phyloP scores from a whole-genome alignment of 2,797 vertebrate species.

The Hoplostethus mediterraneus region DNA sequence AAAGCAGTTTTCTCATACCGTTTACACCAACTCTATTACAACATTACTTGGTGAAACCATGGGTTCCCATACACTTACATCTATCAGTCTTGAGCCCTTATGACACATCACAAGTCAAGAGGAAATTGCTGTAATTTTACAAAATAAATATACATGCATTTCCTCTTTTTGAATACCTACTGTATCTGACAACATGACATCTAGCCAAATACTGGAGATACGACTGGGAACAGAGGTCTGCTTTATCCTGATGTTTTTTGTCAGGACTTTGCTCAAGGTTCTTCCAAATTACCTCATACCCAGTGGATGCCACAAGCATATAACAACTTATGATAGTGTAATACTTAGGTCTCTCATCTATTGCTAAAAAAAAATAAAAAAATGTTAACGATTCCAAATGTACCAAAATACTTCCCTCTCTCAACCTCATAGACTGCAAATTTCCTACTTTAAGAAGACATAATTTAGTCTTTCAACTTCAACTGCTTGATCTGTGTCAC shows the following conservation, averaged over 20 bases:
- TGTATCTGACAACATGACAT: background rate
- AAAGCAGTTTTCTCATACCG: background rate
- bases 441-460: background rate
- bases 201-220: background rate
- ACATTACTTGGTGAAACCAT: background rate
- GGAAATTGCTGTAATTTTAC: background rate
- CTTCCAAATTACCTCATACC: background rate
- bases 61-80: background rate
- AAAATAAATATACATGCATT: background rate
- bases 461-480: background rate
- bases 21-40: background rate
- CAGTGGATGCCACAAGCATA: background rate
- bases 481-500: background rate
- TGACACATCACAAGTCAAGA: conserved; percentile 50
- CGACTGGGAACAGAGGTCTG: background rate
- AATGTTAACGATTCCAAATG: conserved; percentile 1
- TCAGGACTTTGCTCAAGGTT: background rate
- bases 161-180: conserved; percentile 29
- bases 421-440: conserved; percentile 9
- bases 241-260: background rate
- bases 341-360: background rate
- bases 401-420: conserved; percentile 21
- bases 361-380: background rate
- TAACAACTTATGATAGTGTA: background rate
- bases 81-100: conserved; percentile 15